Conservation (phyloP, 2,888 invertebrate species). For the Drosophila birchii region DNA sequence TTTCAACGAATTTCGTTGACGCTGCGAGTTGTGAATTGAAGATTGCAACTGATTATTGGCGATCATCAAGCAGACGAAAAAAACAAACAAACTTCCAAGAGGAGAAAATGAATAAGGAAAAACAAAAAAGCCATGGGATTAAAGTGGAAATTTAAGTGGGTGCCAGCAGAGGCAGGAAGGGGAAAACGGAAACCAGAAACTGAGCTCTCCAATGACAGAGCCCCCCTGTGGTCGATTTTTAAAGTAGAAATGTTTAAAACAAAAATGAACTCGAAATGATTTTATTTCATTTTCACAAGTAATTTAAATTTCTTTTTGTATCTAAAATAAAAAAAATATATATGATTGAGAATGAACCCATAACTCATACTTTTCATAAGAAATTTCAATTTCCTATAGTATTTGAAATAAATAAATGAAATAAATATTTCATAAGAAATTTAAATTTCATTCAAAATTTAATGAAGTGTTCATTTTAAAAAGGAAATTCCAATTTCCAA, state of each 20-base stretch:
- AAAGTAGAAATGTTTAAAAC: background rate
- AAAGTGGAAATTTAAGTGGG: slow-evolving; percentile 23
- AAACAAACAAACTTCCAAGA: slow-evolving; percentile 9
- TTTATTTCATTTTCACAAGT: background rate
- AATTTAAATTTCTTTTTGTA: background rate
- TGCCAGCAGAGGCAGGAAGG: slow-evolving; percentile 11
- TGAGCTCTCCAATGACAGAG: background rate
- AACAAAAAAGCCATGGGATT: background rate
- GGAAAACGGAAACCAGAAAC: background rate
- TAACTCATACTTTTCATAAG: too few species aligned
- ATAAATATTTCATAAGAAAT: too few species aligned
- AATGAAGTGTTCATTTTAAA: too few species aligned
- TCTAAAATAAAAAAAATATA: background rate
- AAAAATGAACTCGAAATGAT: background rate
- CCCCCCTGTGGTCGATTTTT: background rate
- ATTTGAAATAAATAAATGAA: too few species aligned
- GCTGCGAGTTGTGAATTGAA: slow-evolving; percentile 22
- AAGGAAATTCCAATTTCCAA: background rate
- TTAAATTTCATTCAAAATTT: too few species aligned
- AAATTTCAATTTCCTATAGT: background rate
- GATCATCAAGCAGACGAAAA: slow-evolving; percentile 28
- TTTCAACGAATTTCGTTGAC: slow-evolving; percentile 54
- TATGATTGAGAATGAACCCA: too few species aligned
- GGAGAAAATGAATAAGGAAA: background rate
- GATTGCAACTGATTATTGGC: slow-evolving; percentile 31